These are phyloP conservation scores for Collichthys lucidus DNA, from an alignment of 2,113 vertebrate genomes.

Conservation along the genomic window DNA sequence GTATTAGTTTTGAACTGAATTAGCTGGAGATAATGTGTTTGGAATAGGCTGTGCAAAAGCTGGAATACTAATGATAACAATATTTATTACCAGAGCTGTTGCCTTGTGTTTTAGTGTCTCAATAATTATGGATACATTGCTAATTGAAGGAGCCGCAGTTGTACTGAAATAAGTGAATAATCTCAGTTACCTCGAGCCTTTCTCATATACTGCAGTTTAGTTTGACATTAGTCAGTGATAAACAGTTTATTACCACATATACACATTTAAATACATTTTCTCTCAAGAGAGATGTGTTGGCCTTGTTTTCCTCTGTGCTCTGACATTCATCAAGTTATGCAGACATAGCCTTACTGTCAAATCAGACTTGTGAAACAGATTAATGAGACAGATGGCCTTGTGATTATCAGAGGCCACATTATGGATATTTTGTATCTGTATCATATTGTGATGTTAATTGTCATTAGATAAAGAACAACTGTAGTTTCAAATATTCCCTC, in stretches of 20 bases:
- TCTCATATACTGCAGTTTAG: background rate
- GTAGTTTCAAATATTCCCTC: no score
- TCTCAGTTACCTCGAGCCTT: background rate
- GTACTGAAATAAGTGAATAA: background rate
- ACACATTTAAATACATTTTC: no score
- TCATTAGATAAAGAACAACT: no score
- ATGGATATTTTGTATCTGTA: no score
- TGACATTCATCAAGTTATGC: background rate
- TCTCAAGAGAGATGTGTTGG: no score
- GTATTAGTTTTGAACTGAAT: slow-evolving; percentile 18
- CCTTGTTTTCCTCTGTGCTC: background rate
- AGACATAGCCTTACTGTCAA: background rate
- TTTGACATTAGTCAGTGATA: background rate
- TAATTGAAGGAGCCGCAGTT: background rate
- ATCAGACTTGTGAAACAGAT: background rate
- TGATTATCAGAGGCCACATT: background rate
- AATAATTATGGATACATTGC: background rate
- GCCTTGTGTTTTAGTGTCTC: background rate
- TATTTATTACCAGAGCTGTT: background rate
- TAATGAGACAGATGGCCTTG: background rate
- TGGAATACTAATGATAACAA: background rate
- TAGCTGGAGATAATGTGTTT: slow-evolving; percentile 21
- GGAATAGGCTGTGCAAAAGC: background rate
- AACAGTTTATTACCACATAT: background rate
- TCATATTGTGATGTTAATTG: no score